Percentiles rank a stretch among this genome's conserved stretches.
These are phyloP conservation scores for Macropodus opercularis DNA, from an alignment of 2,797 vertebrate genomes.

Conservation along the genomic window DNA sequence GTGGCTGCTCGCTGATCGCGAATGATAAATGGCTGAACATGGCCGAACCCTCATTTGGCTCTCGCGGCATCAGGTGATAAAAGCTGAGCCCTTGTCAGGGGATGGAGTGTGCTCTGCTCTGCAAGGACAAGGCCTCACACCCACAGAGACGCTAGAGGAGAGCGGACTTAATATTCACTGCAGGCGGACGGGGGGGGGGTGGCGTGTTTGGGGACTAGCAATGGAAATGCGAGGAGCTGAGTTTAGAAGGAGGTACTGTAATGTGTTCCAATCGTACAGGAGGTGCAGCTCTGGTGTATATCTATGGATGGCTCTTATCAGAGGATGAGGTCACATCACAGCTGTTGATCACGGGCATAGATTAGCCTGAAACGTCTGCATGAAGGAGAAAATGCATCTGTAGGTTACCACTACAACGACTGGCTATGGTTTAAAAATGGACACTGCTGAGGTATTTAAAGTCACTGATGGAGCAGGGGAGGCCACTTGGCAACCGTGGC, in stretches of 20 bases:
- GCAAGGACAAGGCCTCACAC: conserved; percentile 80
- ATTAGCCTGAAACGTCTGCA: no score
- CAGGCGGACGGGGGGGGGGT: conserved; percentile 36
- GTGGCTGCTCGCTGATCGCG: conserved; percentile 64
- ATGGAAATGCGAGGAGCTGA: conserved; percentile 36
- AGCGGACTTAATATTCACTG: conserved; percentile 68
- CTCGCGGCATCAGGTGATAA: conserved; percentile 77
- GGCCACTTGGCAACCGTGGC: conserved; percentile 34
- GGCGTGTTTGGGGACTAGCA: conserved; percentile 21
- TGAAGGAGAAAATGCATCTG: conserved; percentile 1
- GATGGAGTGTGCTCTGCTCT: conserved; percentile 64
- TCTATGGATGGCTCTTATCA: conserved; percentile 18
- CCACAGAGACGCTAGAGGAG: conserved; percentile 53
- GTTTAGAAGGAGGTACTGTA: conserved; percentile 10
- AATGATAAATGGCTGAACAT: conserved; percentile 80
- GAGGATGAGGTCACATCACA: no score
- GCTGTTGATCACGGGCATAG: conserved; percentile 22
- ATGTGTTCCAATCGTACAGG: not conserved
- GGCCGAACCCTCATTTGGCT: conserved; percentile 76
- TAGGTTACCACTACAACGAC: not conserved
- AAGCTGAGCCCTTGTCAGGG: conserved; percentile 73
- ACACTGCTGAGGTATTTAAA: conserved; percentile 25
- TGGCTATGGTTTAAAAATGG: conserved; percentile 1
- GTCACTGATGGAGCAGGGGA: not conserved
- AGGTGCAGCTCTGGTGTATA: conserved; percentile 4